These are phyloP conservation scores for Vulpes vulpes DNA, from an alignment of 2,113 vertebrate genomes.

Conservation along the genomic window DNA sequence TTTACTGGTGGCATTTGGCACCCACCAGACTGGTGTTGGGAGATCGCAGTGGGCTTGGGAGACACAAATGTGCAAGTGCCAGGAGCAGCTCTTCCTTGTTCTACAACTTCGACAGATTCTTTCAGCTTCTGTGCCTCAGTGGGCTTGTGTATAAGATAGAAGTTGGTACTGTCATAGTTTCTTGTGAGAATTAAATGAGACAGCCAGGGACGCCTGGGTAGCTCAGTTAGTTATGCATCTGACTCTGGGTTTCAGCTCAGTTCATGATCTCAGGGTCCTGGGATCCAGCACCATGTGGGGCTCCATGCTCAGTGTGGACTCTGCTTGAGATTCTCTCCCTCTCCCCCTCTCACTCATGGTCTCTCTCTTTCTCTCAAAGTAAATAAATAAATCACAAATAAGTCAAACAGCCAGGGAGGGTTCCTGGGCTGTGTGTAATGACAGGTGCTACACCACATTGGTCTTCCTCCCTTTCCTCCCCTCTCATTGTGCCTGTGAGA, in stretches of 20 bases:
- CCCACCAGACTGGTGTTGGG: not conserved
- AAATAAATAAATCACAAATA: too few species aligned
- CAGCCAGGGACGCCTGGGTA: too few species aligned
- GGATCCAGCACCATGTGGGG: too few species aligned
- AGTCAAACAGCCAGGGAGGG: too few species aligned
- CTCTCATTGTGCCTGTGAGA: not conserved
- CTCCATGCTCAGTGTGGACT: too few species aligned
- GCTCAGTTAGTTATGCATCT: too few species aligned
- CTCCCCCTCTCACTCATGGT: too few species aligned
- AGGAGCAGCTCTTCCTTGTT: not conserved
- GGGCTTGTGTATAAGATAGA: not conserved
- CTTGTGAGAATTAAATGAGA: not conserved
- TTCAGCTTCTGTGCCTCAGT: not conserved
- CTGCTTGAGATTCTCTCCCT: too few species aligned
- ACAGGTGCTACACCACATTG: accelerated
- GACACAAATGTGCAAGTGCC: not conserved
- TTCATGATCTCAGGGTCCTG: too few species aligned
- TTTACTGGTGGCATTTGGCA: not conserved
- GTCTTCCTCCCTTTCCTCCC: not conserved
- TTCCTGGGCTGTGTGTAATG: not conserved
- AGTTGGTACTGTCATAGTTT: not conserved
- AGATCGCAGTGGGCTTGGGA: not conserved
- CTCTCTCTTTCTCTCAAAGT: too few species aligned
- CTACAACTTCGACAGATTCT: not conserved
- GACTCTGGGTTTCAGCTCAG: too few species aligned